phyloP scores from a whole-genome alignment of 1,140 invertebrate species.

The Lepidostoma basale region DNA sequence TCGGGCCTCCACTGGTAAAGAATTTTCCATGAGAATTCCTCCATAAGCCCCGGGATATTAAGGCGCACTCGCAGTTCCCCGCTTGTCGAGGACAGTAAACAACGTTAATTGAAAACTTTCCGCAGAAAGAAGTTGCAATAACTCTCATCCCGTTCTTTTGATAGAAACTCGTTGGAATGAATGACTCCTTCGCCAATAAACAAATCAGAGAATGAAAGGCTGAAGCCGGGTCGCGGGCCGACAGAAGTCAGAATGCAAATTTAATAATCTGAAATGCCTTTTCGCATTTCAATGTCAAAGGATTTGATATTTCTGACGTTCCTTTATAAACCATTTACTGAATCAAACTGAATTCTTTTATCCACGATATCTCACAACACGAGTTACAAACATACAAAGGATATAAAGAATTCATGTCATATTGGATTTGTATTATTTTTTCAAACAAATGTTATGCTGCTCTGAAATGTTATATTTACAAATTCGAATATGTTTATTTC shows the following conservation, averaged over 20 bases:
- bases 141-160: conserved; percentile 44
- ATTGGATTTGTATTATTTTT: no score
- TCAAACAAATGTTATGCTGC: no score
- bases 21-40: no score
- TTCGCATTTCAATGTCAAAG: conserved; percentile 47
- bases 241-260: conserved; percentile 42
- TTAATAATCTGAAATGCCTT: conserved; percentile 46
- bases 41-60: no score
- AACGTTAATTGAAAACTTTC: conserved; percentile 46
- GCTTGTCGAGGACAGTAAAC: conserved; percentile 35
- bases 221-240: conserved; percentile 21
- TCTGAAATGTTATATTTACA: no score
- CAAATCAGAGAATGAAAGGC: conserved; percentile 34
- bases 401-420: not conserved
- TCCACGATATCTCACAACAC: not conserved
- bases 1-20: no score
- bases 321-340: conserved; percentile 34
- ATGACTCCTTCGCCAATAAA: conserved; percentile 41
- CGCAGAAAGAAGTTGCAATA: conserved; percentile 35
- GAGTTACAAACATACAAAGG: not conserved
- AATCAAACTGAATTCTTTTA: conserved; percentile 16
- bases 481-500: no score
- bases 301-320: conserved; percentile 39
- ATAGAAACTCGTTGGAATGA: conserved; percentile 28
- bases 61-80: no score